Percentiles rank a stretch among this genome's conserved stretches.
These are phyloP conservation scores for Mamestra configurata DNA, from an alignment of 1,140 invertebrate genomes.

Conservation along the genomic window DNA sequence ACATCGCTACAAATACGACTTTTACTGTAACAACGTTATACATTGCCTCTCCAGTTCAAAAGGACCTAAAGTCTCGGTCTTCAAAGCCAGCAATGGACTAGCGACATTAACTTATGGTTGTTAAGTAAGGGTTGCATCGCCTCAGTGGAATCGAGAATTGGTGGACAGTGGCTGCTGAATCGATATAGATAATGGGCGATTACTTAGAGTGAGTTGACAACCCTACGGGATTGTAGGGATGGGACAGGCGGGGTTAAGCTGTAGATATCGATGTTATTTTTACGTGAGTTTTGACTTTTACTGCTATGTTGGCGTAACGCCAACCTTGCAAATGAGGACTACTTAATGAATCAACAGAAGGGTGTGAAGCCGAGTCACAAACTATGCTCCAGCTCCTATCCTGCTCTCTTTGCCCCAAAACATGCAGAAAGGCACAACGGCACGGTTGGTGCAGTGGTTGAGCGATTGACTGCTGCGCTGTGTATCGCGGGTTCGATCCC, in stretches of 20 bases:
- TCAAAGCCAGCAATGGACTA: slow-evolving; percentile 22
- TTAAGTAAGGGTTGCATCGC: neutral
- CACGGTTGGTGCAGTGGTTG: too few relatives aligned
- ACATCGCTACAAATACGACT: slow-evolving; percentile 16
- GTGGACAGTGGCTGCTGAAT: slow-evolving; percentile 67
- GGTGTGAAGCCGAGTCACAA: too few relatives aligned
- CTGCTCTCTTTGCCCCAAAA: too few relatives aligned
- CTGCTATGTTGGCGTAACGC: too few relatives aligned
- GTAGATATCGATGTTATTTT: slow-evolving; percentile 32
- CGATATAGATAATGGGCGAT: slow-evolving; percentile 78
- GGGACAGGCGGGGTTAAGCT: slow-evolving; percentile 32
- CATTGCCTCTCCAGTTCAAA: slow-evolving; percentile 6
- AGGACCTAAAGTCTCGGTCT: too few relatives aligned
- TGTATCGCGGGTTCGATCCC: too few relatives aligned
- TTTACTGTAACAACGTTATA: slow-evolving; percentile 2
- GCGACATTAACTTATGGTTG: neutral
- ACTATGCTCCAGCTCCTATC: too few relatives aligned
- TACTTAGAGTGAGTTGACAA: slow-evolving; percentile 77
- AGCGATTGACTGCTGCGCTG: too few relatives aligned
- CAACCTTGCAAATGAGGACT: too few relatives aligned
- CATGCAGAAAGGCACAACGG: too few relatives aligned
- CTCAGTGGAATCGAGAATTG: slow-evolving; percentile 55
- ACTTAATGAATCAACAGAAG: too few relatives aligned
- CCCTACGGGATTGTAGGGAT: slow-evolving; percentile 67
- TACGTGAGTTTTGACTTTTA: neutral